phyloP scores from a whole-genome alignment of 2,797 vertebrate genomes.

The Falco naumanni region DNA sequence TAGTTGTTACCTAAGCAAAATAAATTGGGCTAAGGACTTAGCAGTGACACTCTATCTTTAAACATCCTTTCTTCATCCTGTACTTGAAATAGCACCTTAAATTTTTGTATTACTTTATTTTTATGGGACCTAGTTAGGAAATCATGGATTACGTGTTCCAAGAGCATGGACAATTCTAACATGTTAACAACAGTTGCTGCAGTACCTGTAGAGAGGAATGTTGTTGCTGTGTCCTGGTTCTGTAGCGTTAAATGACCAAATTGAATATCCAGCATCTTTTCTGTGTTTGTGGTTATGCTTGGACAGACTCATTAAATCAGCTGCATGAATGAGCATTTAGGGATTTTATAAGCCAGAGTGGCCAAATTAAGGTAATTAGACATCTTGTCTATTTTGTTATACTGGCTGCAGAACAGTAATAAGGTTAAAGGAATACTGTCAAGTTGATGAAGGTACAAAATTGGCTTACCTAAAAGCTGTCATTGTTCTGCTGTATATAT shows the following conservation, averaged over 20 bases:
- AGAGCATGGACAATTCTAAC: accelerated
- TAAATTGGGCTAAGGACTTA: neutral
- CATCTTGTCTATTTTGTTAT: conserved; percentile 23
- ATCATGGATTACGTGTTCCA: accelerated
- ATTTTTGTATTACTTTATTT: neutral
- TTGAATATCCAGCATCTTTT: neutral
- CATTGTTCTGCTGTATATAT: accelerated
- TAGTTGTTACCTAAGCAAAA: neutral
- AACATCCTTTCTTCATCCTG: neutral
- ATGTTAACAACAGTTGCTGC: neutral
- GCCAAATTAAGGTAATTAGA: conserved; percentile 47
- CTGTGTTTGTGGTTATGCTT: conserved; percentile 19
- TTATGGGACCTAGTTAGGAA: neutral
- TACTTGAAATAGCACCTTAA: neutral
- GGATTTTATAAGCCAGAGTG: conserved; percentile 10
- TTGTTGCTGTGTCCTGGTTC: accelerated
- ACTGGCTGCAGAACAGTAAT: neutral
- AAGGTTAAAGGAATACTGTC: conserved; percentile 29
- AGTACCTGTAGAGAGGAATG: neutral
- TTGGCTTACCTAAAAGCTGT: neutral
- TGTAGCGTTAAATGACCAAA: neutral
- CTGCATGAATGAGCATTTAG: conserved; percentile 26
- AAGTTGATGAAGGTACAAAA: neutral
- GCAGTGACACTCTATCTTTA: neutral
- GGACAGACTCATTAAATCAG: conserved; percentile 39